These are phyloP conservation scores for Trachelus tabidus DNA, from an alignment of 2,888 invertebrate species.

Conservation along the genomic window DNA sequence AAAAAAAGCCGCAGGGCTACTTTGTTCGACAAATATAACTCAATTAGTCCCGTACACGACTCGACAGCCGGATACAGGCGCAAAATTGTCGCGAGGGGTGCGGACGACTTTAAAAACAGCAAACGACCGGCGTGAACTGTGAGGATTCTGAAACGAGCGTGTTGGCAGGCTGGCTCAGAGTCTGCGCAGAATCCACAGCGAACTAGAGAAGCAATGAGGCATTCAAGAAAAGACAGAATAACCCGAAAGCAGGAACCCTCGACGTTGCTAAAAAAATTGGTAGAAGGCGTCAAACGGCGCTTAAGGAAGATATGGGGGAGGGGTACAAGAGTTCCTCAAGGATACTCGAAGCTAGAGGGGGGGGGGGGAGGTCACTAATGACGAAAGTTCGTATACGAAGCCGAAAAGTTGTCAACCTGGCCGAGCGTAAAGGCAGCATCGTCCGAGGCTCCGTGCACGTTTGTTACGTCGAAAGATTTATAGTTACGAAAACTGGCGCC, in stretches of 20 bases:
- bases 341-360: neutral
- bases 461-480: neutral
- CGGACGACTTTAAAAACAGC: neutral
- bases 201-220: neutral
- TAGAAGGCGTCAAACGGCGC: too few species aligned
- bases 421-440: neutral
- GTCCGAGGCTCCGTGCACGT: neutral
- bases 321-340: neutral
- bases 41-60: neutral
- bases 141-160: constrained; percentile 16
- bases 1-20: neutral
- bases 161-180: constrained; percentile 31
- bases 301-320: too few species aligned
- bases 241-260: neutral
- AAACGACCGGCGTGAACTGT: neutral
- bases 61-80: neutral
- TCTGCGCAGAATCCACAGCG: constrained; percentile 7
- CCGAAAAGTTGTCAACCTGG: neutral
- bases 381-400: neutral
- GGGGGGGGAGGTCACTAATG: neutral
- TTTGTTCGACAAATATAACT: neutral
- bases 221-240: neutral
- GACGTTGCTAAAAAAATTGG: neutral
- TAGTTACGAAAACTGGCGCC: neutral
- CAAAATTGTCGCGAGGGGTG: neutral